Evolutionary conservation across 2,797 vertebrate species (phyloP).

Genomic region (Acrossocheilus fasciatus): DNA sequence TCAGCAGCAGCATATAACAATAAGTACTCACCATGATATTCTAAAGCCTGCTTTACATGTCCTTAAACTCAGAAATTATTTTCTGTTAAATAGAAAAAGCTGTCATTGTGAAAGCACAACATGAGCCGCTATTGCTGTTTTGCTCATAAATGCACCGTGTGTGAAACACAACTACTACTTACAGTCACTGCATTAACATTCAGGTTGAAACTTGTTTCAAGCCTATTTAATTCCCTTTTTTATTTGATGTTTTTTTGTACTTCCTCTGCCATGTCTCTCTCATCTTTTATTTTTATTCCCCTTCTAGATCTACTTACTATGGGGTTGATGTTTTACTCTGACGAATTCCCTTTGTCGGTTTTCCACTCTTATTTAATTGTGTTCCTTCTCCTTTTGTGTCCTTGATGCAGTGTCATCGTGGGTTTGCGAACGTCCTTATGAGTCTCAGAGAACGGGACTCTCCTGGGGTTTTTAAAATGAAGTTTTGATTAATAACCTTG

Average conservation of each 20-base stretch:
- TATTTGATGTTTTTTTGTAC: background rate
- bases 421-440: background rate
- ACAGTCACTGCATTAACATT: background rate
- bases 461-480: conserved; percentile 11
- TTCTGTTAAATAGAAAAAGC: background rate
- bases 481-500: conserved; percentile 16
- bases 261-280: background rate
- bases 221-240: background rate
- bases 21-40: background rate
- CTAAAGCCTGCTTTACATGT: background rate
- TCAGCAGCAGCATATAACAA: background rate
- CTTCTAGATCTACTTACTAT: background rate
- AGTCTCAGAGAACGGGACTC: background rate
- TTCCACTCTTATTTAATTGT: conserved; percentile 26
- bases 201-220: background rate
- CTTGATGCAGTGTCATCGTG: conserved; percentile 14
- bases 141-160: background rate
- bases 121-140: background rate
- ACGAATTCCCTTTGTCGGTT: background rate
- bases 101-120: background rate
- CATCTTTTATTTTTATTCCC: background rate
- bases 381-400: conserved; percentile 10
- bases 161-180: background rate
- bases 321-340: conserved; percentile 8
- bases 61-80: background rate